phyloP scores from a whole-genome alignment of 1,140 invertebrate species.

The Meloidogyne chitwoodi region DNA sequence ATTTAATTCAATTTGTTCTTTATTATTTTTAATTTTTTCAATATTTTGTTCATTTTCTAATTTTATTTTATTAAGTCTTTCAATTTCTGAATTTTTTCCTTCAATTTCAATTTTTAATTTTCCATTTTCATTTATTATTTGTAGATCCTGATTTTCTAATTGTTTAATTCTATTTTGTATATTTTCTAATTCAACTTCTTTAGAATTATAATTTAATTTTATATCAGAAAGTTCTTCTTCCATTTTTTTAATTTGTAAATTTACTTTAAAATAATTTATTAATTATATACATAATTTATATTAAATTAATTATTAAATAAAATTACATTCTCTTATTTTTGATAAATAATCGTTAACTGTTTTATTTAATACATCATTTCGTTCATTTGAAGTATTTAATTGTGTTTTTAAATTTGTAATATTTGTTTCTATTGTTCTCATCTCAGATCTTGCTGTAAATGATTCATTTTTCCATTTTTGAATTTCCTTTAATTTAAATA shows the following conservation, averaged over 20 bases:
- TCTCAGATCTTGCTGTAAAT: conserved; percentile 50
- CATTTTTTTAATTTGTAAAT: conserved; percentile 48
- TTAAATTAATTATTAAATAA: not conserved
- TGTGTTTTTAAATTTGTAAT: conserved; percentile 51
- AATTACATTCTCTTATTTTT: conserved; percentile 56
- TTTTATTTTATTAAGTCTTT: conserved; percentile 39
- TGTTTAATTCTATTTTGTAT: conserved; percentile 46
- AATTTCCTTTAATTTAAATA: conserved; percentile 39
- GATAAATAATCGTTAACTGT: conserved; percentile 56
- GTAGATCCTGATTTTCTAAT: conserved; percentile 48
- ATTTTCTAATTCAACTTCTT: conserved; percentile 53
- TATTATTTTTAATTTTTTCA: conserved; percentile 39
- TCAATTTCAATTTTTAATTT: conserved; percentile 49
- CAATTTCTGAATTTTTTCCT: conserved; percentile 45
- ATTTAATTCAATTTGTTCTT: conserved; percentile 41
- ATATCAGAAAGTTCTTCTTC: conserved; percentile 54
- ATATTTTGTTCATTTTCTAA: conserved; percentile 42
- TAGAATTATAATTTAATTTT: conserved; percentile 26
- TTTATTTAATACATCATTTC: conserved; percentile 53
- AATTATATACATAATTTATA: not conserved
- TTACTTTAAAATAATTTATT: conserved; percentile 39
- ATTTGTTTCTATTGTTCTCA: conserved; percentile 55
- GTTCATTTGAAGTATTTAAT: conserved; percentile 47
- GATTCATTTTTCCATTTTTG: conserved; percentile 60
- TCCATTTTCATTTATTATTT: conserved; percentile 42